A percentile compares a stretch with the other conserved stretches of the same genome.
phyloP scores from a whole-genome alignment of 2,797 vertebrate species.

The Botia kubotai region DNA sequence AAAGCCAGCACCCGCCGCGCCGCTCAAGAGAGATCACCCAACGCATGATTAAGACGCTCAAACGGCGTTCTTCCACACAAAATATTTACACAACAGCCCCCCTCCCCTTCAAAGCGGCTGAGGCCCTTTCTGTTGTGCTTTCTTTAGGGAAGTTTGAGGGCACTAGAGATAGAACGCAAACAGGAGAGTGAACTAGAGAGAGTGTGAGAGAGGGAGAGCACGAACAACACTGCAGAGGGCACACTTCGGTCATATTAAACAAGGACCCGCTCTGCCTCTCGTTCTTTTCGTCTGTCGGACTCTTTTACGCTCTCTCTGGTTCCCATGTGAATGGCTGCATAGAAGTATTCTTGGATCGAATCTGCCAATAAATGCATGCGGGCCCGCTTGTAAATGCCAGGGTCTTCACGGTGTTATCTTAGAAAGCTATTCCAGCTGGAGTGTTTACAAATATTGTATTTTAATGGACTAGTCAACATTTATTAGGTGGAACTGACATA shows the following conservation, averaged over 20 bases:
- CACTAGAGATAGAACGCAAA: conserved; percentile 53
- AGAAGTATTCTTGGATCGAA: conserved; percentile 63
- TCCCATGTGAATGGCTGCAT: conserved; percentile 69
- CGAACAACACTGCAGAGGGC: conserved; percentile 53
- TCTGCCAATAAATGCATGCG: conserved; percentile 69
- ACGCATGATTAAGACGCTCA: conserved; percentile 80
- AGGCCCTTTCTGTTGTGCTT: conserved; percentile 66
- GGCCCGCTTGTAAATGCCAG: conserved; percentile 46
- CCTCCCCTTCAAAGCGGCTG: conserved; percentile 57
- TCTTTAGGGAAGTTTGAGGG: conserved; percentile 65
- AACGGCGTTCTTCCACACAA: conserved; percentile 70
- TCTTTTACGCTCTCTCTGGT: conserved; percentile 72
- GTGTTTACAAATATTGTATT: conserved; percentile 57
- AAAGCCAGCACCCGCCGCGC: conserved; percentile 77
- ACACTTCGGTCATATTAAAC: conserved; percentile 56
- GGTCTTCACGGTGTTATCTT: conserved; percentile 58
- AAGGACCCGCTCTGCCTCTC: conserved; percentile 59
- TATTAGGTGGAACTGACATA: conserved; percentile 50
- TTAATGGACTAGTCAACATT: conserved; percentile 61
- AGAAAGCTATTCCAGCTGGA: conserved; percentile 57
- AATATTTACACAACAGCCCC: conserved; percentile 78
- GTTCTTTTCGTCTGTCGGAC: conserved; percentile 72
- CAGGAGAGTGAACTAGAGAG: conserved; percentile 15
- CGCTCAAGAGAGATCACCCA: conserved; percentile 81
- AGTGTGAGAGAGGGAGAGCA: conserved; percentile 36